A percentile compares a stretch with the other conserved stretches of the same genome.
These are phyloP conservation scores for Pagetopsis macropterus DNA, from an alignment of 2,797 vertebrate genomes.

Conservation along the genomic window DNA sequence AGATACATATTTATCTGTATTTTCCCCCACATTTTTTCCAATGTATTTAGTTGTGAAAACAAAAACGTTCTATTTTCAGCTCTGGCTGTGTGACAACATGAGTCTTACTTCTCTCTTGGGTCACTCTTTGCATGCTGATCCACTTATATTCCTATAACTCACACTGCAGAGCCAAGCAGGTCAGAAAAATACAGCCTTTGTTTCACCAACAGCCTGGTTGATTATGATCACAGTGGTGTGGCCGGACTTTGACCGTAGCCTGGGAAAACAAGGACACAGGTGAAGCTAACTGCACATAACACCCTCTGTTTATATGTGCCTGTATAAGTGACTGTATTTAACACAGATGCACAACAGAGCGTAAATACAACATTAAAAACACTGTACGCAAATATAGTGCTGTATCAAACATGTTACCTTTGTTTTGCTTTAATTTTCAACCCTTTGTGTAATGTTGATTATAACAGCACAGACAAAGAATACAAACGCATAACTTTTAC, in stretches of 20 bases:
- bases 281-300: slow-evolving; percentile 40
- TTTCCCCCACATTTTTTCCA: neutral
- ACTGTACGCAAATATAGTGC: neutral
- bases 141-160: slow-evolving; percentile 55
- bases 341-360: neutral
- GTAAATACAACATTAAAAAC: neutral
- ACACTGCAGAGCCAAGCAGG: slow-evolving; percentile 43
- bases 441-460: neutral
- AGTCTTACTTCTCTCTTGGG: slow-evolving; percentile 14
- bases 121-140: slow-evolving; percentile 34
- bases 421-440: neutral
- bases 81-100: slow-evolving; percentile 18
- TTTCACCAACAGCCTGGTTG: slow-evolving; percentile 57
- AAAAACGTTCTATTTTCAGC: neutral
- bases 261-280: slow-evolving; percentile 52
- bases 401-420: neutral
- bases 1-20: neutral
- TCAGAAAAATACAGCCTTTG: slow-evolving; percentile 70
- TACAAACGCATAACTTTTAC: neutral
- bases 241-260: slow-evolving; percentile 67
- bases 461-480: neutral
- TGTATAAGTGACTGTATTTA: neutral
- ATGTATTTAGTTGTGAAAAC: neutral
- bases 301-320: neutral
- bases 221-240: slow-evolving; percentile 63